Conservation (phyloP, 2,888 invertebrate species). For the Andrena minutula region DNA sequence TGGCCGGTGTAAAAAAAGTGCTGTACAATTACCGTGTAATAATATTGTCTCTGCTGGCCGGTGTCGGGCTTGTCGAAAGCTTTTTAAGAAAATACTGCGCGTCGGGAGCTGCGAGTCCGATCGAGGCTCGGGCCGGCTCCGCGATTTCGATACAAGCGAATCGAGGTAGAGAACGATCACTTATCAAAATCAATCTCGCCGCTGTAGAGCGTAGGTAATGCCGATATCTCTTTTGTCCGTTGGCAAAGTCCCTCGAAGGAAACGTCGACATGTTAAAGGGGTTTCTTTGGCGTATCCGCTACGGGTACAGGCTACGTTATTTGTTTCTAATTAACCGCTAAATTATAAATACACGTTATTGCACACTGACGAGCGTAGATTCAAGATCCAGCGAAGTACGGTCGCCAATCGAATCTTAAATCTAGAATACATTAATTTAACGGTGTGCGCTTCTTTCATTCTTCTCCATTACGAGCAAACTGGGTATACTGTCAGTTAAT, state of each 20-base stretch:
- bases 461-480: conserved; percentile 1
- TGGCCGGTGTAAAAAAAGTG: conserved; percentile 24
- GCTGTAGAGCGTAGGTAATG: background rate
- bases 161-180: background rate
- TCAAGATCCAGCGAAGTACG: conserved; percentile 5
- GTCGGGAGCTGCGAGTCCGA: background rate
- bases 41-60: conserved; percentile 61
- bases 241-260: conserved; percentile 61
- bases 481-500: no score
- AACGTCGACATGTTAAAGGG: conserved; percentile 57
- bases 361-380: conserved; percentile 34
- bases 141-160: conserved; percentile 11
- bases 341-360: conserved; percentile 21
- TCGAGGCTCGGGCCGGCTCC: background rate
- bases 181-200: background rate
- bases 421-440: conserved; percentile 12
- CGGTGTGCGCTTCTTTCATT: conserved; percentile 38
- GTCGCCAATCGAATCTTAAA: conserved; percentile 14
- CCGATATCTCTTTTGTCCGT: background rate
- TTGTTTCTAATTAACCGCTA: conserved; percentile 44
- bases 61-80: conserved; percentile 28
- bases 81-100: conserved; percentile 10
- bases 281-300: conserved; percentile 64
- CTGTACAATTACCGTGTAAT: conserved; percentile 41
- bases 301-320: conserved; percentile 48